These are phyloP conservation scores for Antennarius maculatus DNA, from an alignment of 2,797 vertebrate genomes.

Conservation along the genomic window DNA sequence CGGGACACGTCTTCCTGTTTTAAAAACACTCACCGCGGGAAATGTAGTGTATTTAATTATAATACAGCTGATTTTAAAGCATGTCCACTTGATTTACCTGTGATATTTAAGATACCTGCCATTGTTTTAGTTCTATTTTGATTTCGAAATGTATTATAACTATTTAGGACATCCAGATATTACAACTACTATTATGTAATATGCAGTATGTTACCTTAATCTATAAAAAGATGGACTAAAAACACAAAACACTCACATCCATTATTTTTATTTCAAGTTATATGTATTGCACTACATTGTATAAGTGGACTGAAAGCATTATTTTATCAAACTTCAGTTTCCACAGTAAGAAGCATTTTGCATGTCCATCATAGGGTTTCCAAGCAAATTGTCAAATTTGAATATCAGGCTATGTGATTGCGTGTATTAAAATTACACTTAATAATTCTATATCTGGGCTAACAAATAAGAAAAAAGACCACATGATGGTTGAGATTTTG, in stretches of 20 bases:
- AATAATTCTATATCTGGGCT: not conserved
- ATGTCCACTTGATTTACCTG: not conserved
- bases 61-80: not conserved
- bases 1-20: conserved; percentile 32
- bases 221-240: too few species aligned
- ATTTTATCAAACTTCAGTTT: not conserved
- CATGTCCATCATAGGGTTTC: not conserved
- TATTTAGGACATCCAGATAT: too few species aligned
- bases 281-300: too few species aligned
- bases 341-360: not conserved
- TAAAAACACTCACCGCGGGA: conserved; percentile 53
- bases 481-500: not conserved
- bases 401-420: conserved; percentile 5
- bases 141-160: too few species aligned
- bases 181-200: too few species aligned
- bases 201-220: too few species aligned
- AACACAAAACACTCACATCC: too few species aligned
- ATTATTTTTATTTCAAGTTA: too few species aligned
- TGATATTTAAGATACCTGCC: not conserved
- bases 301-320: too few species aligned
- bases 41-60: not conserved
- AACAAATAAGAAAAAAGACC: not conserved
- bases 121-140: not conserved
- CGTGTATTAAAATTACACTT: not conserved
- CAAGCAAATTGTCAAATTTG: conserved; percentile 12